Evolutionary conservation across 1,140 invertebrate genomes (phyloP), one percentile per base, ranked within the genome.

Genomic region (Procambarus virginalis): DNA sequence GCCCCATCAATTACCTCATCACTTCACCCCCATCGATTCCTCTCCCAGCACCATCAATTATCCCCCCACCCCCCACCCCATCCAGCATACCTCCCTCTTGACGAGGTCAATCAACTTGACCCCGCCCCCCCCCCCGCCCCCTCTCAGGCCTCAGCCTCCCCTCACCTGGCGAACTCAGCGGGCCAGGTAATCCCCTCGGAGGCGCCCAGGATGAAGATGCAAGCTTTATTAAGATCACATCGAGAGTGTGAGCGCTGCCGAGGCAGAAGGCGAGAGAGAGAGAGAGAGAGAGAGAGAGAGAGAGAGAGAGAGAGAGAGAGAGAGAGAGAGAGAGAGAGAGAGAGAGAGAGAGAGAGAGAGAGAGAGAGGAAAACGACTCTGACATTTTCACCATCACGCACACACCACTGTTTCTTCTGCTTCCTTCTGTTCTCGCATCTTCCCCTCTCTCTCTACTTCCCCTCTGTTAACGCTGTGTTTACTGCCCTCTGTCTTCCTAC

Each of bases 311-410:
- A 51, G 77, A 51, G 49, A 79, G 77, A 79, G 49, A 79, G 77
- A 79, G 77, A 79, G 77, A 49, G 77, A 79, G 48, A 79, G 77
- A 79, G 6, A 79, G 48, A 10, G 77, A 79, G 77, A 51, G 48
- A 77, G 77, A 79, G 77, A 79, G 77, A 49, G 77, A 79, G 77
- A 79, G 77, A 49, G 77, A 79, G 77, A 79, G 77, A 79, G 77
- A 79, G 77, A 49, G 77, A 49, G 77, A 79, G 45, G 48, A 4
- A 22, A 1, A 49, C 20, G 46, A 48, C 51, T 55, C 51, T 55
- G 12, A 8, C 4, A 55, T 55, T 12, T 55, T 55, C 51, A 9
- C 51, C 10, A 55, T 10, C 2, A 55, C 10, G 5, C 10, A 8
- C 51, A 8, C 51, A 8, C 51, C 51, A 55, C 51, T 55, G 10